phyloP scores from a whole-genome alignment of 2,888 invertebrate genomes.

The Sclerodermus sp. region DNA sequence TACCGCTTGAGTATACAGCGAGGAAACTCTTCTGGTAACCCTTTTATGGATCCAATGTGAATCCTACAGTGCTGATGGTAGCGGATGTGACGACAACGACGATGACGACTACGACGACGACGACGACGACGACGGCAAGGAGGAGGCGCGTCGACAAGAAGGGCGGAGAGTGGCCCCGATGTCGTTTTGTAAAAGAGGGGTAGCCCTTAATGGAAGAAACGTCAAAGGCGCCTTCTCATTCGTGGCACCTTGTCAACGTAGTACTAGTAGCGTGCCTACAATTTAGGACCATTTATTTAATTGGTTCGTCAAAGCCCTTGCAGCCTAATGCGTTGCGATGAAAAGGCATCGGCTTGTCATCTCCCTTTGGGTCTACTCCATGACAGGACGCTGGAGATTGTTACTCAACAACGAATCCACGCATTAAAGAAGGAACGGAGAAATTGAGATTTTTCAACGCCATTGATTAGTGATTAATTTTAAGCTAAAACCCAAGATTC shows the following conservation, averaged over 20 bases:
- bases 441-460: no score
- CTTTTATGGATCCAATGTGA: constrained; percentile 38
- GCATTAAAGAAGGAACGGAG: no score
- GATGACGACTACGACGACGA: constrained; percentile 14
- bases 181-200: constrained; percentile 18
- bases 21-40: constrained; percentile 40
- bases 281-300: constrained; percentile 42
- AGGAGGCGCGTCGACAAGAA: constrained; percentile 10
- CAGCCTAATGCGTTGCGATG: constrained; percentile 25
- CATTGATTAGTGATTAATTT: no score
- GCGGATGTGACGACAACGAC: no score
- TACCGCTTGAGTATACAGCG: background rate
- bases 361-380: background rate
- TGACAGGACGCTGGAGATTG: no score
- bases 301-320: constrained; percentile 35
- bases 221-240: constrained; percentile 21
- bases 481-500: no score
- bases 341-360: constrained; percentile 17
- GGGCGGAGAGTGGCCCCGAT: constrained; percentile 26
- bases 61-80: constrained; percentile 33
- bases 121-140: background rate
- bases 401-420: no score
- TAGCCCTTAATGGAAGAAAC: constrained; percentile 38
- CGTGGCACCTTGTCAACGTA: constrained; percentile 7
- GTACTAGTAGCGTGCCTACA: constrained; percentile 19